Evolutionary conservation across 2,797 vertebrate genomes (phyloP), one percentile per base, ranked within the genome.

Genomic region (Phoxinus dragarum): DNA sequence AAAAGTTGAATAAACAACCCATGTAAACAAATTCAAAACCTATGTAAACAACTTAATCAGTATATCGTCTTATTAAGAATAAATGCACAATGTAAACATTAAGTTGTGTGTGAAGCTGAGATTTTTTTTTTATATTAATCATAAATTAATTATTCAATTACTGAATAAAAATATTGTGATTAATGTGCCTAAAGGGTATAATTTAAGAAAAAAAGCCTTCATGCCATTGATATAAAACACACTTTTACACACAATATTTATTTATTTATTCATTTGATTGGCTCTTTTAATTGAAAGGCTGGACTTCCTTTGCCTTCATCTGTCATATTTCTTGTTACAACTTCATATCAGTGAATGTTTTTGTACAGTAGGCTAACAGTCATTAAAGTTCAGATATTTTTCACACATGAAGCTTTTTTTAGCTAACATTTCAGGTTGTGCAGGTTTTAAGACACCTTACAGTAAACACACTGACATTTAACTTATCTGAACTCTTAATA

Each of bases 11-110:
- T 21, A 79, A 66, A 79, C 9, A 80, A 6, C 9, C 76, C 40
- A 44, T 64, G 76, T 47, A 47, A 66, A 79, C 59, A 42, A 42
- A 21, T 64, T 21, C 9, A 79, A 16, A 79, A 66, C 40, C n/a
- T 34, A 31, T 31, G n/a, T 27, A 79, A 79, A 66, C 77, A 14
- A 4, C 59, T 67, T 66, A 80, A 80, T 80, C 27, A 16, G 27
- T 34, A 47, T 34, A 42, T 49, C 0, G 2, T 79, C 27, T 12
- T 66, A 66, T 64, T 78, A n/a, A 31, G n/a, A 78, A 64, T 31
- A 44, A 44, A 78, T 17, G n/a, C n/a, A 44, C 38, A 27, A 64
- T 61, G 14, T 19, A 27, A 5, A 61, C 56, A 11, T 14, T 14
- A 5, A 78, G 2, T 6, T 64, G 36, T 3, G 36, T 40, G 3